A percentile compares a stretch with the other conserved stretches of the same genome.
These are phyloP conservation scores for Stomatorhinus ivindoensis DNA, from an alignment of 2,113 vertebrate genomes.

Conservation along the genomic window DNA sequence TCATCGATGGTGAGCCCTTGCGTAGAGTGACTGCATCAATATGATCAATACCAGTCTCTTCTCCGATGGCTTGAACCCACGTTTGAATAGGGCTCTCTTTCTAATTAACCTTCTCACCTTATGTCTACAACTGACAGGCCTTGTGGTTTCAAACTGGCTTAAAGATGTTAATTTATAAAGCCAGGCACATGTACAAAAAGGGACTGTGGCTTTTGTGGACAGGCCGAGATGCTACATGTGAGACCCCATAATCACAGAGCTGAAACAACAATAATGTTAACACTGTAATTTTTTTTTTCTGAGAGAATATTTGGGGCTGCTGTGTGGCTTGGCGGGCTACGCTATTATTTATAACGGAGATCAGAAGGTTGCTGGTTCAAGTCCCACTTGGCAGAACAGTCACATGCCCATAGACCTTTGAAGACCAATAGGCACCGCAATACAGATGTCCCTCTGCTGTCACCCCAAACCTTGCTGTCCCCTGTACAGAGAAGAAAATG, in stretches of 20 bases:
- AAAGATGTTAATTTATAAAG: not conserved
- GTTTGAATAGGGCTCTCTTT: not conserved
- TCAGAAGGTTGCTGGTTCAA: not conserved
- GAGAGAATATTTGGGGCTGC: not conserved
- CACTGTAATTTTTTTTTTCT: not conserved
- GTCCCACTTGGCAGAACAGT: not conserved
- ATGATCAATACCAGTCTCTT: not conserved
- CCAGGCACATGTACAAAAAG: not conserved
- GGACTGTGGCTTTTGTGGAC: not conserved
- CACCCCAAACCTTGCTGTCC: not conserved
- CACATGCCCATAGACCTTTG: not conserved
- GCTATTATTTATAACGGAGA: not conserved
- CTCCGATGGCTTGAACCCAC: not conserved
- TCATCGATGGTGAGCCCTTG: constrained; percentile 9
- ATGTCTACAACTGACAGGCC: not conserved
- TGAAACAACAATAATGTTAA: not conserved
- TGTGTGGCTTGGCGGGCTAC: not conserved
- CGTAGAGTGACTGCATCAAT: constrained; percentile 4
- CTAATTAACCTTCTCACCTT: not conserved
- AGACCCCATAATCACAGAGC: not conserved
- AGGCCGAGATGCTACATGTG: not conserved
- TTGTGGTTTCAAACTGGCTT: not conserved
- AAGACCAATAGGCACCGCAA: not conserved
- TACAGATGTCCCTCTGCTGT: not conserved
- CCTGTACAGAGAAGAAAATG: not conserved